These are phyloP conservation scores for Capitulum mitella DNA, from an alignment of 2,888 invertebrate species.

Conservation along the genomic window DNA sequence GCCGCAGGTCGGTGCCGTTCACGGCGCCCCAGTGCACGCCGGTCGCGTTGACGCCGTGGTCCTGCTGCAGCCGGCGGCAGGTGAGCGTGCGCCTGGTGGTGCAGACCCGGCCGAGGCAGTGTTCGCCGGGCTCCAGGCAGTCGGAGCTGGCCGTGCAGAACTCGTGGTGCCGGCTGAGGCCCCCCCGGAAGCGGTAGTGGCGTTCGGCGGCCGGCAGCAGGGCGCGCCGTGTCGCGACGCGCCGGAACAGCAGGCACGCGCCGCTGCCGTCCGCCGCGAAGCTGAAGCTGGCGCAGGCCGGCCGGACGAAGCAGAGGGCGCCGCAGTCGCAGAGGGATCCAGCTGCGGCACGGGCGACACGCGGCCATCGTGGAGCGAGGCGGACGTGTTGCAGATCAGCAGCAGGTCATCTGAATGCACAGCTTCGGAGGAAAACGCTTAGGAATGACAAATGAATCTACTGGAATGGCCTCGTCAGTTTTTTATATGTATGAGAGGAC, in stretches of 20 bases:
- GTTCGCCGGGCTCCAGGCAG: not conserved
- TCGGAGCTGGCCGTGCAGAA: not conserved
- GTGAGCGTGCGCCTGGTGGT: not conserved
- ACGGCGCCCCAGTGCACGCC: constrained; percentile 4
- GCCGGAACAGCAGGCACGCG: not conserved
- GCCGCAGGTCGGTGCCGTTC: not conserved
- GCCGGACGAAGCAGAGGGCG: not conserved
- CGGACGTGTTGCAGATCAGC: no score
- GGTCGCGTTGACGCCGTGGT: not conserved
- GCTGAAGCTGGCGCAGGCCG: not conserved
- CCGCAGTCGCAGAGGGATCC: not conserved
- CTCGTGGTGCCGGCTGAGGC: not conserved
- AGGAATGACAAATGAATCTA: no score
- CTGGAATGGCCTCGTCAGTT: no score
- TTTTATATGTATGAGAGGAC: no score
- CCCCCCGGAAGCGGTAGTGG: not conserved
- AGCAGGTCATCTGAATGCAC: no score
- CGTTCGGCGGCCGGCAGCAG: not conserved
- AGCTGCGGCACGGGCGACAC: not conserved
- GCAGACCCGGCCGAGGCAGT: not conserved
- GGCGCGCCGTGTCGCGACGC: not conserved
- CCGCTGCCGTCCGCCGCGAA: not conserved
- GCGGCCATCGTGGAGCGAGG: no score
- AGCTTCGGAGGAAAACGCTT: no score
- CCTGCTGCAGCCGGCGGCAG: not conserved